Conservation (phyloP, 2,113 vertebrate species). For the Okapia johnstoni region DNA sequence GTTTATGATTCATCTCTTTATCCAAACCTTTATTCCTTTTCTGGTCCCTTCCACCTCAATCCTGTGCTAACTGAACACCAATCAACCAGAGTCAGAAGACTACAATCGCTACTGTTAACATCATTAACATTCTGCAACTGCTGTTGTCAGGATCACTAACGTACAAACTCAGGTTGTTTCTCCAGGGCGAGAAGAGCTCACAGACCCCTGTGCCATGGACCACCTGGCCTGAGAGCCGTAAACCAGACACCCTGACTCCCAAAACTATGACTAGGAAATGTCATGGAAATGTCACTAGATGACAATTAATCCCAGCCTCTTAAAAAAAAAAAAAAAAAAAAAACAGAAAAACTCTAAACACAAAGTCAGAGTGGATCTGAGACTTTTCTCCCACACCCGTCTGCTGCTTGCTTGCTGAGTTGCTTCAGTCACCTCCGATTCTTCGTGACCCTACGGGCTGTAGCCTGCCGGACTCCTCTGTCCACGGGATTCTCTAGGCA, state of each 20-base stretch:
- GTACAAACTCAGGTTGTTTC: background rate
- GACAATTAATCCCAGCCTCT: background rate
- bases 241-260: background rate
- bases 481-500: background rate
- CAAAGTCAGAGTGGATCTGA: background rate
- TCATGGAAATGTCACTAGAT: background rate
- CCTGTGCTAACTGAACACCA: background rate
- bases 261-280: background rate
- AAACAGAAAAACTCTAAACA: background rate
- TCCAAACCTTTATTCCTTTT: background rate
- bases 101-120: background rate
- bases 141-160: background rate
- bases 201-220: background rate
- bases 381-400: background rate
- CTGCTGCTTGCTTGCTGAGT: background rate
- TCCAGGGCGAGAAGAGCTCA: background rate
- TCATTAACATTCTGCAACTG: background rate
- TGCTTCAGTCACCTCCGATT: background rate
- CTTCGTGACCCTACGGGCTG: background rate
- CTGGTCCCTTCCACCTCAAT: background rate
- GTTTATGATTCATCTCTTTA: background rate
- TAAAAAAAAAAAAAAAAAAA: too few species aligned
- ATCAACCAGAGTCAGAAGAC: background rate
- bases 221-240: background rate
- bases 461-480: background rate